Evolutionary conservation across 2,888 invertebrate genomes (phyloP).

Genomic region (Dermolepida albohirtum): DNA sequence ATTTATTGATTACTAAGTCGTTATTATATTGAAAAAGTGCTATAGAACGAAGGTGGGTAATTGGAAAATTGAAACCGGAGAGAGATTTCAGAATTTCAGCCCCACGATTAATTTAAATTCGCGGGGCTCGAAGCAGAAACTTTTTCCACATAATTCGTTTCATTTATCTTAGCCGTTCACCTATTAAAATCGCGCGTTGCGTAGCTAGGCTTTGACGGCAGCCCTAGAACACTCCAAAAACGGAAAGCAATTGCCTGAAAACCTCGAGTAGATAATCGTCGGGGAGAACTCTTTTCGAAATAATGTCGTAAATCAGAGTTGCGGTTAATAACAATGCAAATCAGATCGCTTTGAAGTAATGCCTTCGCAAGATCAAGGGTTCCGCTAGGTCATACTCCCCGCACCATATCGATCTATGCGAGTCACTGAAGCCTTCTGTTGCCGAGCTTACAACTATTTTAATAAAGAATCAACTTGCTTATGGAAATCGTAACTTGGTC

Average conservation of each 20-base stretch:
- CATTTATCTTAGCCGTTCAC: background rate
- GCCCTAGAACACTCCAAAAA: background rate
- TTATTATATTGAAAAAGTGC: no score
- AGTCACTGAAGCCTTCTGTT: slow-evolving; percentile 4
- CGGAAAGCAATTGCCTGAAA: slow-evolving; percentile 14
- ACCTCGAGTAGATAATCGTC: slow-evolving; percentile 33
- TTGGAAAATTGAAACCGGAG: no score
- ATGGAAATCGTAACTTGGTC: slow-evolving; percentile 3
- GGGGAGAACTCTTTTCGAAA: slow-evolving; percentile 25
- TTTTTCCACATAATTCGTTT: no score
- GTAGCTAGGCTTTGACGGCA: background rate
- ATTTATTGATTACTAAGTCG: no score
- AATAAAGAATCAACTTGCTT: slow-evolving; percentile 39
- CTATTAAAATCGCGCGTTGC: background rate
- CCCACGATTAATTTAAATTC: no score
- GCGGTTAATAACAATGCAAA: slow-evolving; percentile 63
- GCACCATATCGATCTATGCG: slow-evolving; percentile 5
- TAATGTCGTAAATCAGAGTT: slow-evolving; percentile 54
- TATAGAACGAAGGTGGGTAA: no score
- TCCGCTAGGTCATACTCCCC: background rate
- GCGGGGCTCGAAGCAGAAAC: no score
- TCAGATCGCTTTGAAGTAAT: slow-evolving; percentile 49
- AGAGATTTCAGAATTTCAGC: no score
- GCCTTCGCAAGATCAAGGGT: slow-evolving; percentile 15
- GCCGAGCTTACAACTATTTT: slow-evolving; percentile 38